Evolutionary conservation across 1,140 invertebrate species (phyloP).

Genomic region (Frieseomelitta varia): DNA sequence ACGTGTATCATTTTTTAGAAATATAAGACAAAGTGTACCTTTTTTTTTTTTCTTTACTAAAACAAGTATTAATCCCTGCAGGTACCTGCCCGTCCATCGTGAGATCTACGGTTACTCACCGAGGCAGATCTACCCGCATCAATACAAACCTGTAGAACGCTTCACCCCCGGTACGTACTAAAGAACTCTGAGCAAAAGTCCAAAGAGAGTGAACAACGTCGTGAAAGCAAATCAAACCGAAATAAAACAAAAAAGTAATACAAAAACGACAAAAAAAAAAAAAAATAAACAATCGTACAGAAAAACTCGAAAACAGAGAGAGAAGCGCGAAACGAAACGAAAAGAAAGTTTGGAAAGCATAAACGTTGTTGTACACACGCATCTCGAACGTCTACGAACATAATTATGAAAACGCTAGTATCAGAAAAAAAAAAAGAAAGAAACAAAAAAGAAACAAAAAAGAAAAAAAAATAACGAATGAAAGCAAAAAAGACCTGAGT

Average conservation of each 20-base stretch:
- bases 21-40: background rate
- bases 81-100: constrained; percentile 92
- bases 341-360: constrained; percentile 32
- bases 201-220: constrained; percentile 66
- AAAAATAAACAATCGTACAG: constrained; percentile 25
- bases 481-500: constrained; percentile 24
- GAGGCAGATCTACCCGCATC: constrained; percentile 91
- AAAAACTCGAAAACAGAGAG: constrained; percentile 51
- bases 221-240: constrained; percentile 5
- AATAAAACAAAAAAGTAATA: constrained; percentile 36
- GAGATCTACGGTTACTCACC: constrained; percentile 94
- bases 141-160: constrained; percentile 89
- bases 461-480: background rate
- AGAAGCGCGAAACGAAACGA: constrained; percentile 64
- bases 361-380: constrained; percentile 34
- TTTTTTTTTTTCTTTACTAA: background rate
- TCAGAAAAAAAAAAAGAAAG: background rate
- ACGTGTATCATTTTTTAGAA: background rate
- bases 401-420: background rate
- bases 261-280: constrained; percentile 40
- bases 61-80: constrained; percentile 43
- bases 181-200: constrained; percentile 71
- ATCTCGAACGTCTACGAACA: constrained; percentile 45
- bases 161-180: constrained; percentile 92
- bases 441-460: constrained; percentile 24